phyloP scores from a whole-genome alignment of 2,888 invertebrate genomes.

The Zeuzera pyrina region DNA sequence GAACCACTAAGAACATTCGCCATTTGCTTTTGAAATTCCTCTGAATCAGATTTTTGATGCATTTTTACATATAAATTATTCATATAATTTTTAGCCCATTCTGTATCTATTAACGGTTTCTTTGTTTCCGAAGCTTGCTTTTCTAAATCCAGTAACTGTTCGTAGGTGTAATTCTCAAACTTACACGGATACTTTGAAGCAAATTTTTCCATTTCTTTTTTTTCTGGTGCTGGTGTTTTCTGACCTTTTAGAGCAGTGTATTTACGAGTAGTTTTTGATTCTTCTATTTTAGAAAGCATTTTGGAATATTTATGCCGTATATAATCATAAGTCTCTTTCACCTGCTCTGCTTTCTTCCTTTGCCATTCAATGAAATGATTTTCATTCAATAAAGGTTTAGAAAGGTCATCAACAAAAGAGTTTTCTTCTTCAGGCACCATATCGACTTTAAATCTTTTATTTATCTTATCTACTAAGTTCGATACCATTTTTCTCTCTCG shows the following conservation, averaged over 20 bases:
- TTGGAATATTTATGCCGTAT: constrained; percentile 55
- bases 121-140: constrained; percentile 34
- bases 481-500: constrained; percentile 57
- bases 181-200: constrained; percentile 40
- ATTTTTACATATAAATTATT: constrained; percentile 58
- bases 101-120: constrained; percentile 36
- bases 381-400: constrained; percentile 55
- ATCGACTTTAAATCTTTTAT: constrained; percentile 45
- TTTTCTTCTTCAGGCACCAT: constrained; percentile 38
- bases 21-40: constrained; percentile 62
- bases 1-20: constrained; percentile 58
- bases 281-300: constrained; percentile 40
- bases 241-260: constrained; percentile 17
- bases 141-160: constrained; percentile 44
- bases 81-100: constrained; percentile 63
- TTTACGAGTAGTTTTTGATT: constrained; percentile 28
- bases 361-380: constrained; percentile 73
- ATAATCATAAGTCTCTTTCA: constrained; percentile 53
- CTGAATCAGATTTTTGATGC: constrained; percentile 46
- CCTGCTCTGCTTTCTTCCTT: constrained; percentile 54
- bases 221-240: constrained; percentile 28
- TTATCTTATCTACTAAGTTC: constrained; percentile 45
- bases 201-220: constrained; percentile 48
- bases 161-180: constrained; percentile 51
- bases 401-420: constrained; percentile 48